Percentiles rank a stretch among this genome's conserved stretches.
Conservation (phyloP, 2,888 invertebrate species). For the Dyspetes luteomarginatus region DNA sequence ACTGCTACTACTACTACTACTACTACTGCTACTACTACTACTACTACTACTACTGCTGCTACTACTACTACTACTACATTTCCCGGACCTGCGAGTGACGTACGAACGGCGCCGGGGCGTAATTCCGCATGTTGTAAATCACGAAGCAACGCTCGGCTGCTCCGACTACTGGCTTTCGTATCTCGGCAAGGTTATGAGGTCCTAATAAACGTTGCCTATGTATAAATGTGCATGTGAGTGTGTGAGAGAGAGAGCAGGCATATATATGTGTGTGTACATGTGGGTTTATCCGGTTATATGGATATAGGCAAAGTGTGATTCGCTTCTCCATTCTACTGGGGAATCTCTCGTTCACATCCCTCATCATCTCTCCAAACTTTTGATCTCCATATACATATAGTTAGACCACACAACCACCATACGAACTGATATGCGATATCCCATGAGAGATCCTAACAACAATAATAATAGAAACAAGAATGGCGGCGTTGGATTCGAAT, state of each 20-base stretch:
- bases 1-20: background rate
- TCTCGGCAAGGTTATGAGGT: slow-evolving; percentile 73
- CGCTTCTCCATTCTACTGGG: slow-evolving; percentile 27
- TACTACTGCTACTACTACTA: slow-evolving; percentile 29
- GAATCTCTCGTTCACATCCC: slow-evolving; percentile 55
- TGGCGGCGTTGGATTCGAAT: too few species aligned
- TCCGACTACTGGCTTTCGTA: slow-evolving; percentile 70
- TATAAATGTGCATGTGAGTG: too few species aligned
- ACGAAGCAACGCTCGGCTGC: slow-evolving; percentile 64
- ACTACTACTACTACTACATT: slow-evolving; percentile 11
- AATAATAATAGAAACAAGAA: slow-evolving; percentile 8
- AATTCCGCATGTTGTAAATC: slow-evolving; percentile 78
- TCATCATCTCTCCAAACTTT: slow-evolving; percentile 49
- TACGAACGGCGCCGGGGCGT: slow-evolving; percentile 72
- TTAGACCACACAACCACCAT: slow-evolving; percentile 9
- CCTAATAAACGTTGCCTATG: slow-evolving; percentile 71
- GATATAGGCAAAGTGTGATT: slow-evolving; percentile 17
- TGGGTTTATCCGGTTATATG: slow-evolving; percentile 23
- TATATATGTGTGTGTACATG: slow-evolving; percentile 2
- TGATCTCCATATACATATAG: slow-evolving; percentile 45
- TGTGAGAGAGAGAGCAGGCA: too few species aligned
- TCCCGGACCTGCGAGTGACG: slow-evolving; percentile 73
- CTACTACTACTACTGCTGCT: slow-evolving; percentile 15
- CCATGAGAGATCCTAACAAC: too few species aligned
- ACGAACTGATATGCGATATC: slow-evolving; percentile 11